phyloP scores from a whole-genome alignment of 2,113 vertebrate genomes.

The Rhinolophus sinicus region DNA sequence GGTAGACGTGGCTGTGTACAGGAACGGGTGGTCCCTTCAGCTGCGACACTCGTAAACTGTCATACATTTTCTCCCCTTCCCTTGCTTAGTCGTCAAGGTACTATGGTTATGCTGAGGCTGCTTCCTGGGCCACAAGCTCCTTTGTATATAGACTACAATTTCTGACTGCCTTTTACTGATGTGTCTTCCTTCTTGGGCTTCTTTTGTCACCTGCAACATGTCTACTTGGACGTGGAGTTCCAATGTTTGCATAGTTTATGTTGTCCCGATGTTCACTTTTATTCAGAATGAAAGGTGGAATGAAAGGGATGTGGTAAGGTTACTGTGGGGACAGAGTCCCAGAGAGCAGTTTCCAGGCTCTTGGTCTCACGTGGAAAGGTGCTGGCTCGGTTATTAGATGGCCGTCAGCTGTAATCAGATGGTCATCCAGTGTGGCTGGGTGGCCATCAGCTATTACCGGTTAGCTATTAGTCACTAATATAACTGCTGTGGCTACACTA shows the following conservation, averaged over 20 bases:
- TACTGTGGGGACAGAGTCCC: too few species aligned
- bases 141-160: neutral
- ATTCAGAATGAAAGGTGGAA: neutral
- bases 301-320: neutral
- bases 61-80: accelerated
- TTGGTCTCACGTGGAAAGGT: too few species aligned
- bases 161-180: neutral
- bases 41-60: accelerated
- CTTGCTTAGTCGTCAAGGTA: accelerated
- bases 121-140: accelerated
- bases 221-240: neutral
- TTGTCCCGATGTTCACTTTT: neutral
- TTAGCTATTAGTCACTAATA: too few species aligned
- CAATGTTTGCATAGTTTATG: neutral
- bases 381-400: too few species aligned
- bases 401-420: too few species aligned
- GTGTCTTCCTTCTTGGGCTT: neutral
- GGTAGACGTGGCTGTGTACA: neutral
- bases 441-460: too few species aligned
- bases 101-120: neutral
- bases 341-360: too few species aligned
- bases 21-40: neutral
- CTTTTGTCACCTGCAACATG: neutral
- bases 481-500: too few species aligned
- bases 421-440: too few species aligned